Base-by-base conservation (phyloP, 2,113 vertebrate species). In the Zosterops pallidus region DNA sequence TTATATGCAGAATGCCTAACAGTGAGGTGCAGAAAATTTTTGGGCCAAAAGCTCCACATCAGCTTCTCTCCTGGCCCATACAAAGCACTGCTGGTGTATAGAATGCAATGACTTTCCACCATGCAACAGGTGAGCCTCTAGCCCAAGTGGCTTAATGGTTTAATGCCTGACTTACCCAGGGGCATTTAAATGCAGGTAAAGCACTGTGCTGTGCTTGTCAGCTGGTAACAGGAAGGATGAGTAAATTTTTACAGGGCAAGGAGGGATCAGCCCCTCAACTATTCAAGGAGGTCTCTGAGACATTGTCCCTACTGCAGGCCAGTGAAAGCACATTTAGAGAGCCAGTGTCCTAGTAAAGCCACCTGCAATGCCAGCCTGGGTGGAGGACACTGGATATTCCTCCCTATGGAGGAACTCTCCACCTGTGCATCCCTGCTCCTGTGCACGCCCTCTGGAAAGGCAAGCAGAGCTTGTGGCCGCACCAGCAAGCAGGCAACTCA, bases 381-480 rank as follows among this genome's bases (percentile, higher is more conserved):
- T 4, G 18, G 6, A 77, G 22, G 35, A 77, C 26, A 41, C 29
- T 8, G 42, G 26, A 14, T 14, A 17, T 37, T 24, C 69, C 14
- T 60, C 3, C 2, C 33, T 6, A 0, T 4, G 25, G 15, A 81
- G 31, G 33, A 68, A 24, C 9, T 65, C 53, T 35, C 29, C 63
- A 57, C n/a, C 62, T 9, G 1, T 22, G 31, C 41, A 79, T 50
- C 24, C 64, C 75, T 1, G 0, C 39, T 50, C 57, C 41, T 47
- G 41, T 16, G 59, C 19, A 31, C 0, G 2, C 5, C 24, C 55
- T 59, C 42, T 28, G 41, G 28, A 77, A 88, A 64, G 50, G 9
- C 7, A 6, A 60, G 4, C 52, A 47, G 68, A 52, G 39, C 12
- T 22, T 5, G 0, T 20, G 44, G 47, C 11, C 2, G 2, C 39